Conservation (phyloP, 2,888 invertebrate species). For the Heterodera filipjevi region DNA sequence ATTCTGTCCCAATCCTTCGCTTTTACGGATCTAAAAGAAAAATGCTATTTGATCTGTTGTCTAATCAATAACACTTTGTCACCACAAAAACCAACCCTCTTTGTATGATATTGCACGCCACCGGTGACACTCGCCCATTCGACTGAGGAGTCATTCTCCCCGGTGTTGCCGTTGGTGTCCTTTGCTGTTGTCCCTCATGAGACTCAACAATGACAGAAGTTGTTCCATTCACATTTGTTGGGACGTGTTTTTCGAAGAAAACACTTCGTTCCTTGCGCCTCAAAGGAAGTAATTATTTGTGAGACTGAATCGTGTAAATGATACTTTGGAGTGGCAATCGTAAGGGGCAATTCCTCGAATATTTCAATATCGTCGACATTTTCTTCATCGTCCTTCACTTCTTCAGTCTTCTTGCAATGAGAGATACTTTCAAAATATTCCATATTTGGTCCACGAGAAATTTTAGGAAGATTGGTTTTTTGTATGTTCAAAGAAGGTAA, state of each 20-base stretch:
- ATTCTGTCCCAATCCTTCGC: constrained; percentile 35
- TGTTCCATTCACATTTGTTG: constrained; percentile 3
- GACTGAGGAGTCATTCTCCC: not conserved
- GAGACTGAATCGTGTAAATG: not conserved
- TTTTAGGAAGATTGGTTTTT: not conserved
- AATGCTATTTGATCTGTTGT: not conserved
- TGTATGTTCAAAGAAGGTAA: not conserved
- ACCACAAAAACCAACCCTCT: not conserved
- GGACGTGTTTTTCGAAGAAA: not conserved
- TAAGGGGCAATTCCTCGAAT: constrained; percentile 35
- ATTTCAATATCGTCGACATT: not conserved
- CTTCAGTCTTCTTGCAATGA: not conserved
- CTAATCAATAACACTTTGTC: too few species aligned
- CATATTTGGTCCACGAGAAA: not conserved
- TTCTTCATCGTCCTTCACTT: not conserved
- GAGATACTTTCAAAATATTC: not conserved
- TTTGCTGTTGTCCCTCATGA: not conserved
- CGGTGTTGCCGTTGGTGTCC: not conserved
- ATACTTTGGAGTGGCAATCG: constrained; percentile 33
- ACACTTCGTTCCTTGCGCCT: constrained; percentile 4
- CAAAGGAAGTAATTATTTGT: not conserved
- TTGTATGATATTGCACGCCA: constrained; percentile 19
- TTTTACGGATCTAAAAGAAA: constrained; percentile 20
- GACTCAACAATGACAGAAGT: not conserved
- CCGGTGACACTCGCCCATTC: not conserved